phyloP scores from a whole-genome alignment of 2,888 invertebrate species.

The Hirtodrosophila duncani region DNA sequence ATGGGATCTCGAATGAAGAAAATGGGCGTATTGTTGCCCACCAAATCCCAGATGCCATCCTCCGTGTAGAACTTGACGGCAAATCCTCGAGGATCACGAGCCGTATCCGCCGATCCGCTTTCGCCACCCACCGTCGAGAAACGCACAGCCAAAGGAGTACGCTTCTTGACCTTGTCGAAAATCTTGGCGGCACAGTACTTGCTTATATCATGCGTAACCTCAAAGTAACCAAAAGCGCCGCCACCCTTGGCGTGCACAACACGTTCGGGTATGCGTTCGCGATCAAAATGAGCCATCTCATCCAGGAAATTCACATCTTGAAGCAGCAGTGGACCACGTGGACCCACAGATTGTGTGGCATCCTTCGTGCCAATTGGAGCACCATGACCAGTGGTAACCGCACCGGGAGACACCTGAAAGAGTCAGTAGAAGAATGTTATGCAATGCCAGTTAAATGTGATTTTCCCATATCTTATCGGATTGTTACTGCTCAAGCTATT shows the following conservation, averaged over 20 bases:
- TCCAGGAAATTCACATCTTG: conserved; percentile 91
- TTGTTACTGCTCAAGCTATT: conserved; percentile 9
- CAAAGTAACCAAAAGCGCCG: conserved; percentile 92
- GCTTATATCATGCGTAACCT: conserved; percentile 91
- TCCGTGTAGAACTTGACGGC: conserved; percentile 96
- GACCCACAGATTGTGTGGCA: conserved; percentile 89
- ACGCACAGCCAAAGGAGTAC: conserved; percentile 87
- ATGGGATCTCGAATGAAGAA: conserved; percentile 95
- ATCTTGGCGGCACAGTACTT: conserved; percentile 89
- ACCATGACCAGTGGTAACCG: conserved; percentile 89
- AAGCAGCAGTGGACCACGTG: conserved; percentile 90
- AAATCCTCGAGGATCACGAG: conserved; percentile 94
- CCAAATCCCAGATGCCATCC: conserved; percentile 95
- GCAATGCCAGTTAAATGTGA: conserved; percentile 30
- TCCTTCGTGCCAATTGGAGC: conserved; percentile 83
- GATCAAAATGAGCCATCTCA: conserved; percentile 90
- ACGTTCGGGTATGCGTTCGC: conserved; percentile 96
- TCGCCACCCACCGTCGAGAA: conserved; percentile 94
- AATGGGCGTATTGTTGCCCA: conserved; percentile 95
- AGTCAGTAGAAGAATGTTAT: neutral
- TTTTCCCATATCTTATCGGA: conserved; percentile 40
- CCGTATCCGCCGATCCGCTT: conserved; percentile 94
- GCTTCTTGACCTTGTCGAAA: conserved; percentile 88
- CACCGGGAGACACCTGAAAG: conserved; percentile 77
- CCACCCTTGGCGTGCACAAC: conserved; percentile 97